These are phyloP conservation scores for Macheiramphus alcinus DNA, from an alignment of 2,113 vertebrate genomes.

Conservation along the genomic window DNA sequence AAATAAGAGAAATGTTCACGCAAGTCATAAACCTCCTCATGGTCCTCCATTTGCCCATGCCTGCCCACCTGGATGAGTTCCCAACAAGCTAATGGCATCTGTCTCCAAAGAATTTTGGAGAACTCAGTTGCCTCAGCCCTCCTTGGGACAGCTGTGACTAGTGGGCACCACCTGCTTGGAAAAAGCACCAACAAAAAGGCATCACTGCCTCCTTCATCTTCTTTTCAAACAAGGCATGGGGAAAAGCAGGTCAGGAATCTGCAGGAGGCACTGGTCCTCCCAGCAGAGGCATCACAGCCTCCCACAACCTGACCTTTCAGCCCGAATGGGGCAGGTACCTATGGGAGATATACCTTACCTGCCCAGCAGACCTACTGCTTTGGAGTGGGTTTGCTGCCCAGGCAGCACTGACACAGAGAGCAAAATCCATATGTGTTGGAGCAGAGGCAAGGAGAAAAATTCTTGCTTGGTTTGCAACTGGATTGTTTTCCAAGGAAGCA, in stretches of 20 bases:
- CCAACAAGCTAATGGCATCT: not conserved
- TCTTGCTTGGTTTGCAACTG: not conserved
- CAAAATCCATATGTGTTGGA: fast-evolving
- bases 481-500: not conserved
- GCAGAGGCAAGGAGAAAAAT: not conserved
- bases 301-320: not conserved
- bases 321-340: not conserved
- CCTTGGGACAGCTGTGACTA: not conserved
- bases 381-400: not conserved
- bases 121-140: not conserved
- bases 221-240: not conserved
- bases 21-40: not conserved
- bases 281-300: not conserved
- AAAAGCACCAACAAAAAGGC: fast-evolving
- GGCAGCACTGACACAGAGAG: not conserved
- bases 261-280: not conserved
- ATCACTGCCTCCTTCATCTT: not conserved
- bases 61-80: not conserved
- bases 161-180: not conserved
- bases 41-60: not conserved
- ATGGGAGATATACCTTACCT: not conserved
- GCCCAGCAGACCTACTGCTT: not conserved
- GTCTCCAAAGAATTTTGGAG: not conserved
- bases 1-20: not conserved
- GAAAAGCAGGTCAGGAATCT: not conserved